Percentiles rank a stretch among this genome's conserved stretches.
These are phyloP conservation scores for Chondrilla cf. caribensis DNA, from an alignment of 37 sponge, comb jelly and placozoan genomes.

Conservation along the genomic window DNA sequence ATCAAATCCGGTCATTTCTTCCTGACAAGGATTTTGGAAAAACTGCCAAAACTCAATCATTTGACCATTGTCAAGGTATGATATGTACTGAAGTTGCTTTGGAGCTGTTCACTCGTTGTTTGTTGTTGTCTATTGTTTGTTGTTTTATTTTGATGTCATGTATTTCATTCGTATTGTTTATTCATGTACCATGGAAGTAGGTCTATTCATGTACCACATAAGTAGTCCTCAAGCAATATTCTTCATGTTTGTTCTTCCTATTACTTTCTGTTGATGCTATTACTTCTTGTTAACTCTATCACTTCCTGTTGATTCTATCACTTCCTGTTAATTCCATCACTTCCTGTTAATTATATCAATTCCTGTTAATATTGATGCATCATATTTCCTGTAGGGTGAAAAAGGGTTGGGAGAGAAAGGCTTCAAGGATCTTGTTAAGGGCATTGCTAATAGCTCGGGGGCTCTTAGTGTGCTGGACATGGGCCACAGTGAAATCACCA, in stretches of 20 bases:
- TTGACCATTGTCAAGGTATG: slow-evolving; percentile 58
- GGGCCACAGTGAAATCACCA: slow-evolving; percentile 48
- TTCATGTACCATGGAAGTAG: no score
- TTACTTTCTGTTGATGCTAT: no score
- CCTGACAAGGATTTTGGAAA: slow-evolving; percentile 43
- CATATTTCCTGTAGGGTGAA: slow-evolving; percentile 59
- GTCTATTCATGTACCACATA: no score
- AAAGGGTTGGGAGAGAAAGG: slow-evolving; percentile 55
- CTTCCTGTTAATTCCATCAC: no score
- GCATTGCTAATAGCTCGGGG: slow-evolving; percentile 54
- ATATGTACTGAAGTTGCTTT: not conserved
- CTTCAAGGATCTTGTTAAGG: slow-evolving; percentile 65
- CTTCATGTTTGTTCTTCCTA: no score
- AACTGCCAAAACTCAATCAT: slow-evolving; percentile 42
- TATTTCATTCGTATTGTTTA: not conserved
- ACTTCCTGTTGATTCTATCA: no score
- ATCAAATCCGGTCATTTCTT: slow-evolving; percentile 62
- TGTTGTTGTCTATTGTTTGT: not conserved
- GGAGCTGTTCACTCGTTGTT: no score
- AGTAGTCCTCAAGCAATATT: no score
- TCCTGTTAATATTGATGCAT: no score
- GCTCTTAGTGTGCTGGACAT: slow-evolving; percentile 54
- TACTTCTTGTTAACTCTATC: no score
- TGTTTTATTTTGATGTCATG: not conserved
- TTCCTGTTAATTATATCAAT: no score